Conservation (phyloP, 2,113 vertebrate species). For the Bubo scandiacus region DNA sequence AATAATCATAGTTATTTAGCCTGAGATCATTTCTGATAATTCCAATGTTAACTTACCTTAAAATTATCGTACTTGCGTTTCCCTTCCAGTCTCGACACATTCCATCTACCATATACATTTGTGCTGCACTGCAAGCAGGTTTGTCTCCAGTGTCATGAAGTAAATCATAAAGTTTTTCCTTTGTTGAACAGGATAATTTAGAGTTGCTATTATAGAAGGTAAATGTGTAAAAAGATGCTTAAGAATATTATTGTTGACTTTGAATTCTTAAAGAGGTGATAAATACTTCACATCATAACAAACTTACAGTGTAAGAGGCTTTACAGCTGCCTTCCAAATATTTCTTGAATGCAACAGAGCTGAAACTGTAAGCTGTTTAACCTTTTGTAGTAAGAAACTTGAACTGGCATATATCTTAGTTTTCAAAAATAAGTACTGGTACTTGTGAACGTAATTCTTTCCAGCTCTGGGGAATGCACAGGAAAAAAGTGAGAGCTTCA, state of each 20-base stretch:
- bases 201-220: neutral
- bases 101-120: neutral
- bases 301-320: neutral
- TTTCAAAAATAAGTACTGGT: neutral
- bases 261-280: neutral
- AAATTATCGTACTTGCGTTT: neutral
- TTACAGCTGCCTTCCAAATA: neutral
- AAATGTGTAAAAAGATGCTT: neutral
- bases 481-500: neutral
- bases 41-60: neutral
- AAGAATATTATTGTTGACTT: neutral
- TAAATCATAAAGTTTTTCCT: neutral
- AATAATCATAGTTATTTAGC: neutral
- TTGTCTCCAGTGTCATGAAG: neutral
- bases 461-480: neutral
- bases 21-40: neutral
- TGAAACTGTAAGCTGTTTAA: neutral
- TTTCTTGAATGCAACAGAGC: neutral
- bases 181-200: neutral
- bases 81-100: neutral
- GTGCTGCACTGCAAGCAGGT: neutral
- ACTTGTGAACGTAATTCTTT: neutral
- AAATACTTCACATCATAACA: neutral
- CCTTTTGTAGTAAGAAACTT: neutral
- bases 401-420: neutral